Evolutionary conservation across 2,797 vertebrate species (phyloP).

Genomic region (Chrysocyon brachyurus): DNA sequence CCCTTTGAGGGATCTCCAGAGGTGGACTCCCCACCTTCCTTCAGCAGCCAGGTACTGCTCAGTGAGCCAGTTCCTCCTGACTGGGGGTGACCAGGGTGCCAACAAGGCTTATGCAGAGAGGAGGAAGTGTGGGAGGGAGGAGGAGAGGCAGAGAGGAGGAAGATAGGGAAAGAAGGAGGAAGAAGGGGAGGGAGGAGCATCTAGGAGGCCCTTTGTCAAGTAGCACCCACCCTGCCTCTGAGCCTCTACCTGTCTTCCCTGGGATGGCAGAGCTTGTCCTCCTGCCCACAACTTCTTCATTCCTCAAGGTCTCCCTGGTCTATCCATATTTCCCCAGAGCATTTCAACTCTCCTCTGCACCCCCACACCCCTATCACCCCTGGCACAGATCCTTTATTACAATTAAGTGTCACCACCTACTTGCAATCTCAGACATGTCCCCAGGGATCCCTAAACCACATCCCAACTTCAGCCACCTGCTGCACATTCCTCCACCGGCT

Average conservation of each 20-base stretch:
- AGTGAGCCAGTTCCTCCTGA: background rate
- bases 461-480: background rate
- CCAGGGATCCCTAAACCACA: background rate
- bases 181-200: background rate
- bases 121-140: background rate
- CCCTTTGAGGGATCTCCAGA: background rate
- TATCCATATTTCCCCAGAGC: background rate
- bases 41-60: background rate
- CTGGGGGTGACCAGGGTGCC: background rate
- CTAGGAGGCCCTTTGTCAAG: background rate
- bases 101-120: background rate
- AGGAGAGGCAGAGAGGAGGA: background rate
- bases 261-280: background rate
- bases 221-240: accelerated
- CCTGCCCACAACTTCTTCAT: background rate
- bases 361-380: accelerated
- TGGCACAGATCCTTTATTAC: background rate
- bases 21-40: background rate
- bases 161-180: too few species aligned
- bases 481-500: background rate
- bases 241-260: background rate
- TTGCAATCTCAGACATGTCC: background rate
- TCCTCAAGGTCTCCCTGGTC: background rate
- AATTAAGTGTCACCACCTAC: background rate
- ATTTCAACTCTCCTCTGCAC: background rate